phyloP scores from a whole-genome alignment of 2,888 invertebrate species.

The Schrankia costaestrigalis region DNA sequence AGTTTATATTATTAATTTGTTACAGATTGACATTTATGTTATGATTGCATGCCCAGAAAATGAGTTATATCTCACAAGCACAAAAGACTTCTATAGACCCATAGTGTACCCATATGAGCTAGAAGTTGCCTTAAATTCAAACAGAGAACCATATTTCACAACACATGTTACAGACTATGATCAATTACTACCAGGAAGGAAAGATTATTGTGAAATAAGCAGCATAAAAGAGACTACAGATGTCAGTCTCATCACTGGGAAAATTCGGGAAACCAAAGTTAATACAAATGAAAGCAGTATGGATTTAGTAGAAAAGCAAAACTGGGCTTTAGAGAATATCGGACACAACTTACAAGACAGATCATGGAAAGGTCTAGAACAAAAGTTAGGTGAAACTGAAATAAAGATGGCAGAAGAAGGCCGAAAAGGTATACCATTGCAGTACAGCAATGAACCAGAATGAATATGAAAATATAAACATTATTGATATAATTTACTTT shows the following conservation, averaged over 20 bases:
- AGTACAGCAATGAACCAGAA: conserved; percentile 82
- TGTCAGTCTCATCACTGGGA: conserved; percentile 88
- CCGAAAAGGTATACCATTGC: conserved; percentile 87
- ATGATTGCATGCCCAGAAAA: conserved; percentile 96
- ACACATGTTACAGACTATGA: conserved; percentile 88
- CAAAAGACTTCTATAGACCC: conserved; percentile 93
- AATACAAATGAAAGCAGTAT: conserved; percentile 52
- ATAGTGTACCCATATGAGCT: conserved; percentile 96
- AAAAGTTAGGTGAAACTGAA: conserved; percentile 86
- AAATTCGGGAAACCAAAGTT: conserved; percentile 77
- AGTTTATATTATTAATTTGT: too few relatives aligned
- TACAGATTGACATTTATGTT: conserved; percentile 93
- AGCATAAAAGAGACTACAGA: conserved; percentile 75
- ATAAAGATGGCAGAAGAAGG: conserved; percentile 86
- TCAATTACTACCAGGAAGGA: conserved; percentile 84
- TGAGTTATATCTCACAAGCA: conserved; percentile 84
- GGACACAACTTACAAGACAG: conserved; percentile 84
- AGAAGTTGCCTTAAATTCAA: conserved; percentile 88
- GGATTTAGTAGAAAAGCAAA: conserved; percentile 69
- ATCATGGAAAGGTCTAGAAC: conserved; percentile 93
- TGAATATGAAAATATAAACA: conserved; percentile 37
- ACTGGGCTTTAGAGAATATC: conserved; percentile 77
- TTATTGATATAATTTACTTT: conserved; percentile 32
- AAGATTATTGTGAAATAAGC: conserved; percentile 70
- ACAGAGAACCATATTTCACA: conserved; percentile 77